phyloP scores from a whole-genome alignment of 2,888 invertebrate genomes.

The Apotomis capreana region DNA sequence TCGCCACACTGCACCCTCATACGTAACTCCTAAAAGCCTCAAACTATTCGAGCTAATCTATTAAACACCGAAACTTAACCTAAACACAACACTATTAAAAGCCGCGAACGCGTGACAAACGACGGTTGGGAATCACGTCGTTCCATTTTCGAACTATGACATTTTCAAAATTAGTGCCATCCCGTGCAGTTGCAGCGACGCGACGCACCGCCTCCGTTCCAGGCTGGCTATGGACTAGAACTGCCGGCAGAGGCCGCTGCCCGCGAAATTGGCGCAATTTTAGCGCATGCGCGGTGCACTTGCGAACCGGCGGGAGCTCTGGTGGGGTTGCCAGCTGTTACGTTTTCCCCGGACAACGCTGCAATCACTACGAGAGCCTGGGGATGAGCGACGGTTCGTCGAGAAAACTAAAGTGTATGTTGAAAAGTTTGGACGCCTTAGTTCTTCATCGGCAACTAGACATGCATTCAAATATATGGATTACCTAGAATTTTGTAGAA shows the following conservation, averaged over 20 bases:
- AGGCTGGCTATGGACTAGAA: constrained; percentile 69
- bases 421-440: too few species aligned
- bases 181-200: constrained; percentile 62
- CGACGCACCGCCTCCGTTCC: constrained; percentile 74
- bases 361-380: constrained; percentile 11
- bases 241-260: constrained; percentile 77
- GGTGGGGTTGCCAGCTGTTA: constrained; percentile 31
- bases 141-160: constrained; percentile 71
- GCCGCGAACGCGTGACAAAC: constrained; percentile 48
- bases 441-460: too few species aligned
- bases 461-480: too few species aligned
- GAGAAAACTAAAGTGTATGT: too few species aligned
- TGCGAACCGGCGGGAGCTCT: constrained; percentile 69
- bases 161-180: constrained; percentile 74
- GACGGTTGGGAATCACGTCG: constrained; percentile 50
- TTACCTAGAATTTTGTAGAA: too few species aligned
- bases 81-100: constrained; percentile 58
- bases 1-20: constrained; percentile 56
- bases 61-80: constrained; percentile 55
- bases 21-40: constrained; percentile 49
- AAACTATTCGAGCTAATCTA: constrained; percentile 45
- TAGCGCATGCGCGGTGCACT: constrained; percentile 75
- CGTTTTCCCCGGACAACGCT: constrained; percentile 29
- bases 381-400: neutral
- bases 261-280: constrained; percentile 81